Evolutionary conservation across 1,140 invertebrate species (phyloP), one percentile per base, ranked within the genome.

Genomic region (Branchinecta lynchi): DNA sequence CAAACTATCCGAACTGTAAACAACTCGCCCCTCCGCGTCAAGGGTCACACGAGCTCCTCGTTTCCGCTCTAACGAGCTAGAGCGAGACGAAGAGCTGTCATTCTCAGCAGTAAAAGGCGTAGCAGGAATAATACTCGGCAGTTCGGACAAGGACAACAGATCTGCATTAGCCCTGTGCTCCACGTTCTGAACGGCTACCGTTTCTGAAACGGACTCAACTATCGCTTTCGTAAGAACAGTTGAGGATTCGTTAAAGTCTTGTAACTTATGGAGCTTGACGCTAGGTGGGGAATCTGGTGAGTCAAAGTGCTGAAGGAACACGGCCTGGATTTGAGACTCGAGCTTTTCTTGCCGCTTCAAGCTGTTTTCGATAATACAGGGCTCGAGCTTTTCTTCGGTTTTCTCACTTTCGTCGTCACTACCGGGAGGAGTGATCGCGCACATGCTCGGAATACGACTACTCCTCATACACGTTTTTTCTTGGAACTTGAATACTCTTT

Each of bases 371-470:
- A n/a, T 17, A 32, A 65, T 32, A 44, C 65, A 43, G 7, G 17
- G 17, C 68, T 70, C 45, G 0, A 44, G 71, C 7, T 17, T 43
- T 21, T 71, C 46, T 21, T 43, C 66, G 7, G 15, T 21, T 21
- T 66, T 66, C 45, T 65, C 70, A 68, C 45, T 85, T 75, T 91
- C 90, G 74, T 93, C 91, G 72, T 93, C 90, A 66, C 89, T 92
- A 69, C 88, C 87, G 0, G 87, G 86, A 9, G 90, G 90, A 8
- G 90, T 93, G 17, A 93, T 92, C 0, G 92, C 89, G 78, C 91
- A 93, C 87, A 94, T 90, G 0, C 90, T 92, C 6, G 92, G 92
- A 76, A 93, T 93, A 72, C 90, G 83, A 73, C 87, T 89, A 10
- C 87, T 87, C 72, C 88, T 91, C 44, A 93, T 92, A 7, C 87